Percentiles rank a stretch among this genome's conserved stretches.
phyloP scores from a whole-genome alignment of 2,797 vertebrate genomes.

The Micrastur ruficollis region DNA sequence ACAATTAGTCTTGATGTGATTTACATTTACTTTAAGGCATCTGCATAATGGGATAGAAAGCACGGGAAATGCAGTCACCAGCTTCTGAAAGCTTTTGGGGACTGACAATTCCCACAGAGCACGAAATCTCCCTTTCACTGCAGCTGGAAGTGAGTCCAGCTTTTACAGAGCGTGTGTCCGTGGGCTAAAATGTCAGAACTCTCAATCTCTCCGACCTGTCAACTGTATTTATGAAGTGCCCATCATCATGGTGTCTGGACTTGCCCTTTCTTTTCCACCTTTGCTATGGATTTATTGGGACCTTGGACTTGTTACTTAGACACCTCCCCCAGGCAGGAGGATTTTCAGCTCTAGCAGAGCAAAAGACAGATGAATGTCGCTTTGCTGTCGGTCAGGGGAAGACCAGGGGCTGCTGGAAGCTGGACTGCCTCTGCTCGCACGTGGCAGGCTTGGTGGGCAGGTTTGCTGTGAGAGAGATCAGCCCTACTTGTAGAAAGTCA shows the following conservation, averaged over 20 bases:
- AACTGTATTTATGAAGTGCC: background rate
- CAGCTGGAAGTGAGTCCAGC: background rate
- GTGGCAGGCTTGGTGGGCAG: background rate
- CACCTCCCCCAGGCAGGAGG: background rate
- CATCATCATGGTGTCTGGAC: background rate
- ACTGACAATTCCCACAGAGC: background rate
- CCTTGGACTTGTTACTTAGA: background rate
- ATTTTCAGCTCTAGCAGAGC: background rate
- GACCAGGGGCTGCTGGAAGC: background rate
- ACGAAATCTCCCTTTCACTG: background rate
- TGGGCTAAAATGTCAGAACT: background rate
- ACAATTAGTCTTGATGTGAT: conserved; percentile 23
- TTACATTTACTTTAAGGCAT: conserved; percentile 35
- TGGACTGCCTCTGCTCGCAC: background rate
- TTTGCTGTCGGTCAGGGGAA: background rate
- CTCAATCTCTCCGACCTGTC: background rate
- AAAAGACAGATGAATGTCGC: background rate
- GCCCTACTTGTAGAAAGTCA: conserved; percentile 27
- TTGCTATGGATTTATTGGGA: background rate
- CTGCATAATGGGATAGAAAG: conserved; percentile 26
- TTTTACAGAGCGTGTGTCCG: fast-evolving
- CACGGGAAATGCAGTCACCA: background rate
- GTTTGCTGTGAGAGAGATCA: background rate
- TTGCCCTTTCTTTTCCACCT: background rate
- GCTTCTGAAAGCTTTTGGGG: conserved; percentile 15